These are phyloP conservation scores for Uloborus diversus DNA, from an alignment of 1,140 invertebrate species.

Conservation along the genomic window DNA sequence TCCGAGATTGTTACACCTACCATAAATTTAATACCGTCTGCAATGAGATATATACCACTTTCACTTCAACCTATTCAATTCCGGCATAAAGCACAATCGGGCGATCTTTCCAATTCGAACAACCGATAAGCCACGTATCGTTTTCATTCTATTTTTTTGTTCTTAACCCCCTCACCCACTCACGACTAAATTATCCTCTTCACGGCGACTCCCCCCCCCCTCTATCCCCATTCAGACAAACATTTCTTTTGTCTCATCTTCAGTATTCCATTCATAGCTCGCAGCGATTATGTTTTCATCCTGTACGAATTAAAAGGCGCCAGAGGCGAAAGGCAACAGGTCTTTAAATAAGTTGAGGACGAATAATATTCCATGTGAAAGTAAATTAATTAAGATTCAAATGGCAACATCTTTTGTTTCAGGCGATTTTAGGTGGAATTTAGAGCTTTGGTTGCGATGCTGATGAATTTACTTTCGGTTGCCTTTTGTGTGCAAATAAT, in stretches of 20 bases:
- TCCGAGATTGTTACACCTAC: too few species aligned
- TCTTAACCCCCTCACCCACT: too few species aligned
- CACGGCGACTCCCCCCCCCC: not conserved
- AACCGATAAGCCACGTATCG: conserved; percentile 18
- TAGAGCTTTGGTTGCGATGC: too few species aligned
- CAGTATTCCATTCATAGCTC: not conserved
- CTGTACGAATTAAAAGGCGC: conserved; percentile 28
- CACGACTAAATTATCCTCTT: too few species aligned
- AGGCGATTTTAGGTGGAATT: too few species aligned
- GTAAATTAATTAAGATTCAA: conserved; percentile 35
- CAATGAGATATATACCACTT: not conserved
- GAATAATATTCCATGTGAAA: conserved; percentile 30
- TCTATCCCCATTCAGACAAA: not conserved
- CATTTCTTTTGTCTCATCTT: conserved; percentile 6
- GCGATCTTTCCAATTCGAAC: not conserved
- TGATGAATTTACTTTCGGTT: not conserved
- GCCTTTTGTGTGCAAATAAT: not conserved
- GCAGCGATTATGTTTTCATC: conserved; percentile 46
- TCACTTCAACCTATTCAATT: not conserved
- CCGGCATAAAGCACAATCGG: not conserved
- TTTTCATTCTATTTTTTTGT: not conserved
- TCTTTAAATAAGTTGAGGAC: not conserved
- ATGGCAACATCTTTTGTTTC: not conserved
- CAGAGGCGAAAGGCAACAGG: conserved; percentile 18
- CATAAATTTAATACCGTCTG: not conserved